Evolutionary conservation across 1,140 invertebrate genomes (phyloP), one percentile per base, ranked within the genome.

Genomic region (Ctenoplectra terminalis): DNA sequence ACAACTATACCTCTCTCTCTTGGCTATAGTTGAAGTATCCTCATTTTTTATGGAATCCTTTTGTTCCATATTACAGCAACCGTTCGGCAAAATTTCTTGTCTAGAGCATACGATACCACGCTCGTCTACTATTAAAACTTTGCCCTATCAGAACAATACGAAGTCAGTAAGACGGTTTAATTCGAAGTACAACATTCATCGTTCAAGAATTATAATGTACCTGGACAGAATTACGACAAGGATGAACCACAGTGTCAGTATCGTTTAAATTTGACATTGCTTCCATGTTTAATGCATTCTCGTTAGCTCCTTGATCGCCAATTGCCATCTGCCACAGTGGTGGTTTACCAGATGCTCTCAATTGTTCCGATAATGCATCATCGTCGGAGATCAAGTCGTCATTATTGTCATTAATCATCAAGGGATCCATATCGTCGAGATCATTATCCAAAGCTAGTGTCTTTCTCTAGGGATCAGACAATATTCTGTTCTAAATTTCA

Each of bases 211-310:
- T 17, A n/a, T n/a, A 2, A 23, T 69, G 31, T 89, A 94, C 93
- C 89, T 99, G 98, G 17, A 98, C 95, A 54, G 98, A 98, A 94
- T 99, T 99, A 76, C 97, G 94, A 93, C 97, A 98, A 71, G 92
- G 94, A 50, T 91, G 90, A 46, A 83, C 87, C 46, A 93, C 89
- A 58, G 85, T 89, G 71, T 95, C 94, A 86, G 89, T 94, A 48
- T 93, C 95, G 73, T 95, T 94, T 90, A 95, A 76, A 71, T 85
- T 86, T 17, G 63, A 48, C 43, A 58, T 54, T 56, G 54, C 63
- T 15, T 89, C 87, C 13, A 86, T 70, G 26, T 87, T 86, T n/a
- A 81, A 67, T 20, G 29, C 15, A 72, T 88, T 90, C 23, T 74
- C 85, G 63, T 92, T 89, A 64, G 90, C 89, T 0, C 90, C 91